Base-by-base conservation (phyloP, 2,797 vertebrate genomes). In the Neolamprologus multifasciatus region DNA sequence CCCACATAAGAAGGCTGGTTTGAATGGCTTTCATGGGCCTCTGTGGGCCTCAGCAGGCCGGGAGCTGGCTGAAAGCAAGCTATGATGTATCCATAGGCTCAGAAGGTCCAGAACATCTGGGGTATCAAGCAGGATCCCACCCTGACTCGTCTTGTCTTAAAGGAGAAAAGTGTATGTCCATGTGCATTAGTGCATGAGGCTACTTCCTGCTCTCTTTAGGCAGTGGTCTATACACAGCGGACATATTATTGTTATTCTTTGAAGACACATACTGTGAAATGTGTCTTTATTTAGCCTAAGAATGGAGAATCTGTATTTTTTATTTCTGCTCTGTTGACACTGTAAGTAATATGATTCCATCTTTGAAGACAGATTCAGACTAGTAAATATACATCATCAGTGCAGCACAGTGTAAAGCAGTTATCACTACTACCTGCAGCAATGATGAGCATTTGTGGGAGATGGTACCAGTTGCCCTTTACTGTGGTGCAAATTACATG, bases 401-500 rank as follows among this genome's bases (percentile, higher is more conserved):
- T 78, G 23, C 5, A 71, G 79, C 84, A 83, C 74, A 87, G 84
- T 87, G 84, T 62, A 90, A 64, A 88, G 78, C 77, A 69, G 78
- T 93, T 91, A 91, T 91, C 92, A 84, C 87, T 9, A 71, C 77
- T 40, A 91, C 89, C 93, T 89, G 84, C 90, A 85, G 86, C 92
- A 91, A 90, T 92, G 92, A 96, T 94, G 92, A 91, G 87, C 87
- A 81, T 78, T 76, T 59, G 82, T 92, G 86, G 90, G 84, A 91
- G 94, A 92, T 87, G 45, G 85, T 80, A 91, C 82, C 89, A 55
- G 90, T 92, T 93, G 95, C 94, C 95, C 95, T 96, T 96, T 96
- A 92, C 89, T 83, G 92, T 92, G 89, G 89, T 92, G 91, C 93
- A 95, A 96, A 96, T 96, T 93, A 96, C 92, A 95, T 94, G 94